Evolutionary conservation across 2,888 invertebrate species (phyloP), one percentile per base, ranked within the genome.

Genomic region (Phalangium opilio): DNA sequence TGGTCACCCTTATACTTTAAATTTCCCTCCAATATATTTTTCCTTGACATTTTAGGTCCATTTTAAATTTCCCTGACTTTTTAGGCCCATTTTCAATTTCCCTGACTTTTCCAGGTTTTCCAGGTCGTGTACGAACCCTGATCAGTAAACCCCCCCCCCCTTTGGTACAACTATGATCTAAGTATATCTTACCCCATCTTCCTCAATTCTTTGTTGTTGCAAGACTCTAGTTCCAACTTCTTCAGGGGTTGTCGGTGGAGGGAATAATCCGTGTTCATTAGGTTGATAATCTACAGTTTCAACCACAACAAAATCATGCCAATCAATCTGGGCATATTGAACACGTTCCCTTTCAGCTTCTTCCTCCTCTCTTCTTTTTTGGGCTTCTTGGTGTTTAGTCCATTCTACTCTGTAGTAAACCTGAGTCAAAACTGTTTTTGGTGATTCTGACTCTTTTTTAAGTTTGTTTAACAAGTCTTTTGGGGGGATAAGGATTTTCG

Each of bases 281-380:
- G 89, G 85, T 58, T 93, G 91, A 66, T 96, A 99, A 67, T 99
- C 98, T 0, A 99, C 96, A 0, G 96, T 96, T 70, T 99, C 98
- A 0, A 99, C 98, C 0, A 99, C 96, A 1, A 98, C 96, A 67
- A 99, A 99, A 67, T 98, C 96, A 65, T 99, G 98, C 98, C 98
- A 99, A 65, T 99, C 98, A 54, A 98, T 95, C 62, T 90, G 90
- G 0, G 95, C 93, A 65, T 98, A 98, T 0, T 73, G 70, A 43
- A 72, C 66, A 64, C 96, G 75, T 67, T 98, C 98, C 51, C 84
- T 78, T 66, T 99, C 98, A 8, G 87, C 74, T 60, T 90, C 86
- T 54, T 95, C 93, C 62, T 96, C 95, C 63, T 95, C 93, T 49
- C 84, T 82, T 1, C 87, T 81, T 54, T 81, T 81, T 60, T 95